Base-by-base conservation (phyloP, 1,140 invertebrate genomes). In the Solen grandis region DNA sequence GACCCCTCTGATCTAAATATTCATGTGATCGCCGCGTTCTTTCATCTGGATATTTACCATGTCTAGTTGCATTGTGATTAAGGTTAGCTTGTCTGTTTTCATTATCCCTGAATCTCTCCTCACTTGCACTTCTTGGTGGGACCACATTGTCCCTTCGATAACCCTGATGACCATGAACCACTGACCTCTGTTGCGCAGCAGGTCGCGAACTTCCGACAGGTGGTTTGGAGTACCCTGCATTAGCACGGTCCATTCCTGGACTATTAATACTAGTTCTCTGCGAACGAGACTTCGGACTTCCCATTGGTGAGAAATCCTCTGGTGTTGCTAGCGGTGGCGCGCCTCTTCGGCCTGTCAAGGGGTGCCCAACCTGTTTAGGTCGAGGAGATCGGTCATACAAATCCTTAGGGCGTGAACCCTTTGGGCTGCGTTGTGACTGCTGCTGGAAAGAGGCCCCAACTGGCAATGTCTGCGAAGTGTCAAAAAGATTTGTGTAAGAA, bases 401-500 rank as follows among this genome's bases (percentile, higher is more conserved):
- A 25, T 81, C 60, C 33, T 22, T 36, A 22, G 38, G 29, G 25
- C 27, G 41, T 29, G 35, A 59, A 38, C 55, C 50, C 27, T 55
- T 31, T 10, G 65, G 68, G 46, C 74, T 73, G 22, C 60, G 59
- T 36, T 33, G 38, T 41, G 36, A 5, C 33, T 50, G 62, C 52
- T 52, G 84, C 82, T 87, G 74, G 13, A 84, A 76, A 3, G 81
- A 57, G 5, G 86, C 85, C 29, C 84, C 85, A 27, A 87, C 81
- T 16, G 87, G 59, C 41, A 35, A 81, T 50, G 76, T 74, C 87
- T 82, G 84, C 57, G 74, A 84, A 36, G 86, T 81, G 75, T 96
- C 94, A 93, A 97, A 98, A 92, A 98, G 96, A 93, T 98, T 98
- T 87, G 94, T 97, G 91, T 97, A 96, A 55, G 97, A 98, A 86